These are phyloP conservation scores for Aphaenogaster rudis DNA, from an alignment of 1,140 invertebrate species.

Conservation along the genomic window DNA sequence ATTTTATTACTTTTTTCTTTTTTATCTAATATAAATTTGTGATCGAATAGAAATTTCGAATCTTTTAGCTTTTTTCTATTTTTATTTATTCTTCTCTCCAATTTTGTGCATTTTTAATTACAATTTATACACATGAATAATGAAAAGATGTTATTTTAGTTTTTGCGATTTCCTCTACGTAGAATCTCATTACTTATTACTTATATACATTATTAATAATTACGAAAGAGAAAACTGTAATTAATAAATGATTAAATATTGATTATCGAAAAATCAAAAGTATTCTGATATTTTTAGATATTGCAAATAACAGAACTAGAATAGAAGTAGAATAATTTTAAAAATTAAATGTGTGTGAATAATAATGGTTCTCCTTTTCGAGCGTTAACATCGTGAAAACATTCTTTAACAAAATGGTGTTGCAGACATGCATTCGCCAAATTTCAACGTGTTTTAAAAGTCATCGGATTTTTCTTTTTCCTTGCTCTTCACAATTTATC, in stretches of 20 bases:
- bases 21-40: neutral
- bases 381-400: neutral
- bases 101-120: neutral
- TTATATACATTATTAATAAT: neutral
- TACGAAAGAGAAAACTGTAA: neutral
- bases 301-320: neutral
- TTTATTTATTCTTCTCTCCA: neutral
- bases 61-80: neutral
- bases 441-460: conserved; percentile 35
- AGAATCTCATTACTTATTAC: neutral
- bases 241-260: neutral
- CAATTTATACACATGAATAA: neutral
- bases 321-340: conserved; percentile 1
- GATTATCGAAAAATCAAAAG: neutral
- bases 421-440: neutral
- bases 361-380: neutral
- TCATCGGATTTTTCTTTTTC: neutral
- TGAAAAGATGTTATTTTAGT: neutral
- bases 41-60: neutral
- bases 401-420: conserved; percentile 23
- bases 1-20: neutral
- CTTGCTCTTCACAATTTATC: conserved; percentile 32
- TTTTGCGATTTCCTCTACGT: neutral
- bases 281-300: neutral
- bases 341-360: neutral